phyloP scores from a whole-genome alignment of 2,113 vertebrate species.

The Murina feae region DNA sequence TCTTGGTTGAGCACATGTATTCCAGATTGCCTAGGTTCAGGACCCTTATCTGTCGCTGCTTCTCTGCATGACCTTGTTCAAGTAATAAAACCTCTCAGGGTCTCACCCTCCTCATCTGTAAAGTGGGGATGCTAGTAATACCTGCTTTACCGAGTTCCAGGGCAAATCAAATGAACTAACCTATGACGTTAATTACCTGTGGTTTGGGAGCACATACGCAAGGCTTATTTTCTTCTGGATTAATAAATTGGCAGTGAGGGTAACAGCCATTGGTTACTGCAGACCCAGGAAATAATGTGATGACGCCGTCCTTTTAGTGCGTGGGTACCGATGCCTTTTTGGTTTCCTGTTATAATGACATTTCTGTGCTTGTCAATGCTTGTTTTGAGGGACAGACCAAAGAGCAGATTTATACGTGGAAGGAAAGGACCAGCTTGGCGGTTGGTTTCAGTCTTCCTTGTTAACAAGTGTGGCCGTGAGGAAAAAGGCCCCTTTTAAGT shows the following conservation, averaged over 20 bases:
- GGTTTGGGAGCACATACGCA: not conserved
- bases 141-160: not conserved
- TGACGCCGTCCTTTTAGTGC: not conserved
- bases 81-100: not conserved
- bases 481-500: slow-evolving; percentile 94
- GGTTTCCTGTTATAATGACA: not conserved
- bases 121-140: not conserved
- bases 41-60: not conserved
- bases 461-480: slow-evolving; percentile 90
- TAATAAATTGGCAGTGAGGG: not conserved
- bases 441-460: slow-evolving; percentile 97
- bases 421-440: slow-evolving; percentile 96
- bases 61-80: not conserved
- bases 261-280: not conserved
- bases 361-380: not conserved
- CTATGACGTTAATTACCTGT: not conserved
- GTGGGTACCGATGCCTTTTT: not conserved
- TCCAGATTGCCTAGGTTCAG: not conserved
- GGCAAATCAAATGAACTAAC: not conserved
- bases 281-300: not conserved
- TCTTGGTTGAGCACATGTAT: not conserved
- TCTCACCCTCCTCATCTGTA: not conserved
- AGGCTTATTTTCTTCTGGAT: not conserved
- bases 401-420: slow-evolving; percentile 92
- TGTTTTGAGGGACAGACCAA: slow-evolving; percentile 80